Base-by-base conservation (phyloP, 1,140 invertebrate genomes). In the Penaeus indicus region DNA sequence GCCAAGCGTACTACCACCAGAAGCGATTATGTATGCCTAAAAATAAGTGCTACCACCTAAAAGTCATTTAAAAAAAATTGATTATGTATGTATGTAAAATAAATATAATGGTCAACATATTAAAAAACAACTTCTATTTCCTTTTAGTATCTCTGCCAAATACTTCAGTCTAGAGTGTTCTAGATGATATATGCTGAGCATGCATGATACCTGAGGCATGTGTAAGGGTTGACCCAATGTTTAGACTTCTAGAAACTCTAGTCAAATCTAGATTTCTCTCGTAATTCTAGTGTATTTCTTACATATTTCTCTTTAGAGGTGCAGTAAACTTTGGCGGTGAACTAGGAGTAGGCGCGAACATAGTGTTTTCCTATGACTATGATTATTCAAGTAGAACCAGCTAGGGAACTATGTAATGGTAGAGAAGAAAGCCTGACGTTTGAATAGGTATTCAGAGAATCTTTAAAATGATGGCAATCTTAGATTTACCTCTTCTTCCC, bases 11-110 rank as follows among this genome's bases (percentile, higher is more conserved):
- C 38, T 32, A 5, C 84, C 42, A 79, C 18, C 54, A 75, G 19
- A 86, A n/a, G 63, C 61, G 72, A 72, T 61, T 86, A 86, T 79
- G 84, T 54, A 69, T 62, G 47, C 61, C 60, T 86, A 86, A 86
- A 72, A 79, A 62, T 85, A 86, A 86, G 84, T 77, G 27, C 75
- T 86, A 77, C 27, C 62, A 60, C 72, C 75, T 61, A 78, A 85
- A 86, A 86, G 54, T 38, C 60, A 27, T 79, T 62, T 75, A 27
- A 77, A 78, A 88, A 81, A 83, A 78, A 63, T 88, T 84, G 75
- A 88, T 88, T 84, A 88, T 88, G 87, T 88, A 88, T 88, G 87
- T 88, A 88, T 88, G 87, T 84, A 78, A 84, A 88, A 88, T 88
- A 88, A 88, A 88, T 79, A 88, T 88, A 84, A 88, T 88, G 72